phyloP scores from a whole-genome alignment of 2,113 vertebrate species.

The rabbit (Oryctolagus cuniculus) region mOryCun1.1 NC_091437.1:8696501-8697000 shows the following conservation, averaged over 20 bases:
- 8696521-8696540: background rate
- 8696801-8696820: slow-evolving; percentile 45
- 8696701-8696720: background rate
- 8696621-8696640: background rate
- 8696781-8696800: slow-evolving; percentile 42
- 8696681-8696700: background rate
- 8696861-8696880: slow-evolving; percentile 42
- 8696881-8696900: slow-evolving; percentile 13
- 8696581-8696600: background rate
- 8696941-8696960: background rate
- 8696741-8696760: background rate
- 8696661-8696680: background rate
- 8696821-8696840: slow-evolving; percentile 47
- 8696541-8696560: background rate
- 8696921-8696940: background rate
- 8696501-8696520: background rate
- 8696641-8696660: background rate
- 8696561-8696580: background rate
- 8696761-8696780: slow-evolving; percentile 68
- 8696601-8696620: background rate
- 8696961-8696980: background rate
- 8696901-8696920: background rate
- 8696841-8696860: slow-evolving; percentile 22
- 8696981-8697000: background rate
- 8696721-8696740: slow-evolving; percentile 15